Evolutionary conservation across 2,797 vertebrate species (phyloP).

Genomic region (Manis javanica): DNA sequence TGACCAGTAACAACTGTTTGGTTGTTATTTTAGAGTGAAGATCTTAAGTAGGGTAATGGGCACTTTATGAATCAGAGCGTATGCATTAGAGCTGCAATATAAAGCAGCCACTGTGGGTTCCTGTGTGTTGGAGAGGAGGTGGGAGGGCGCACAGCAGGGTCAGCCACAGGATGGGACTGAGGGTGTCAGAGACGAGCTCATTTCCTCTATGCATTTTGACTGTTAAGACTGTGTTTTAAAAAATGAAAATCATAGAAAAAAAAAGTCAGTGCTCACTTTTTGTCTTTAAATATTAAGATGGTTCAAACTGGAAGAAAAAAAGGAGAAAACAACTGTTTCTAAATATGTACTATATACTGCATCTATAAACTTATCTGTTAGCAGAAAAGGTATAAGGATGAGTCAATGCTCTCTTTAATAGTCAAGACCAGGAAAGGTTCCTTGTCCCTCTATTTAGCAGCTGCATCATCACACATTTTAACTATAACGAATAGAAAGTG

Average conservation of each 20-base stretch:
- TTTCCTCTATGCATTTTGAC: conserved; percentile 13
- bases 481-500: not conserved
- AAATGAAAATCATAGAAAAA: conserved; percentile 25
- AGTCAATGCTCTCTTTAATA: not conserved
- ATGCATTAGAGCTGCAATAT: rapidly evolving
- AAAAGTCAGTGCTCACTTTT: conserved; percentile 68
- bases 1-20: not conserved
- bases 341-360: not conserved
- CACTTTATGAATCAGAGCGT: not conserved
- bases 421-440: not conserved
- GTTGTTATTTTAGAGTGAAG: not conserved
- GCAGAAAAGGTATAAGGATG: not conserved
- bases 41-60: not conserved
- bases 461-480: not conserved
- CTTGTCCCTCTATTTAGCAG: not conserved
- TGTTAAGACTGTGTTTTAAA: conserved; percentile 58
- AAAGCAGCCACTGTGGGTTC: not conserved
- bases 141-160: not conserved
- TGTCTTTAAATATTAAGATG: conserved; percentile 84
- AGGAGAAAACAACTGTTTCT: not conserved
- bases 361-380: not conserved
- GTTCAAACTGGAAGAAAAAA: conserved; percentile 75
- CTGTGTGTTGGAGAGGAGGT: not conserved
- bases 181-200: not conserved
- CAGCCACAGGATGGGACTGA: not conserved